These are phyloP conservation scores for Thunnus maccoyii DNA, from an alignment of 2,113 vertebrate genomes.

Conservation along the genomic window DNA sequence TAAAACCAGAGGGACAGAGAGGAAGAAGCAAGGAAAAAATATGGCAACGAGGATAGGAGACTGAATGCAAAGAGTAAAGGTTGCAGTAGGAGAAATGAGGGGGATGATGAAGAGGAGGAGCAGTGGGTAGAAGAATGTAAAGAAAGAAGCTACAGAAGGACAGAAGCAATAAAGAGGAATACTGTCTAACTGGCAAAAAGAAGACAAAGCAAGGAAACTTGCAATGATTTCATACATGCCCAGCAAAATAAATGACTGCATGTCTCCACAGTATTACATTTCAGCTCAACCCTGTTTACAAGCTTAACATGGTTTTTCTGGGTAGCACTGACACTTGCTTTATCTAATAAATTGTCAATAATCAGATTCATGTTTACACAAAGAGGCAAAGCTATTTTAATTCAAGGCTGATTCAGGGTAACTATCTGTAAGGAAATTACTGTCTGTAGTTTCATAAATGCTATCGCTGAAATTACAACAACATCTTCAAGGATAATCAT, in stretches of 20 bases:
- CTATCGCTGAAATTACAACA: not conserved
- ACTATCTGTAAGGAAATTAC: not conserved
- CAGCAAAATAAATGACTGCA: too few species aligned
- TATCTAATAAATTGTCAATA: too few species aligned
- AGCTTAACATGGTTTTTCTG: too few species aligned
- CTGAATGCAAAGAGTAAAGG: not conserved
- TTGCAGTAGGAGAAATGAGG: not conserved
- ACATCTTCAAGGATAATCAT: not conserved
- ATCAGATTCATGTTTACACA: too few species aligned
- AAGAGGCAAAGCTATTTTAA: not conserved
- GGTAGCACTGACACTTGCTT: too few species aligned
- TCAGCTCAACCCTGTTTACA: too few species aligned
- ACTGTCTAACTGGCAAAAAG: not conserved
- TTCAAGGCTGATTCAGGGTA: not conserved
- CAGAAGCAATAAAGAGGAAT: not conserved
- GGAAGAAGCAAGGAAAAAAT: not conserved
- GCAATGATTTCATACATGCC: not conserved
- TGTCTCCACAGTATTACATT: not conserved
- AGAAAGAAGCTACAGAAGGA: conserved; percentile 1
- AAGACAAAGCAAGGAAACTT: not conserved
- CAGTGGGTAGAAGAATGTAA: not conserved
- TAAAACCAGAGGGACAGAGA: conserved; percentile 15
- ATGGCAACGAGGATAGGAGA: not conserved
- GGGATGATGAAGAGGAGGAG: not conserved
- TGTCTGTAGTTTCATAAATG: not conserved